Conservation (phyloP, 2,797 vertebrate species). For the Myotis findleyi region DNA sequence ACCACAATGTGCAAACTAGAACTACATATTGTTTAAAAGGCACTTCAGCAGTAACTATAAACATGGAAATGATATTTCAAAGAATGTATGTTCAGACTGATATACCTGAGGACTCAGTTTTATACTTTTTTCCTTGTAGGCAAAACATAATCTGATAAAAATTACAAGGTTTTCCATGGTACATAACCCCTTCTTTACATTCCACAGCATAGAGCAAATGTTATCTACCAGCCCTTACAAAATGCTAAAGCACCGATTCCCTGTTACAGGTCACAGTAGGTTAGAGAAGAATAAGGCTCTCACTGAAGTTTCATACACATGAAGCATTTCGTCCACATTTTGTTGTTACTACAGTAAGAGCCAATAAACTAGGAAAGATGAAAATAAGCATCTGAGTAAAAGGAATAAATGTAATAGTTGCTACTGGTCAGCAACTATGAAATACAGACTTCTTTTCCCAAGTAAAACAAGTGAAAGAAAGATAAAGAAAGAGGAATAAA, state of each 20-base stretch:
- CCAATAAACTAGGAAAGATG: background rate
- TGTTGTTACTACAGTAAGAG: conserved; percentile 16
- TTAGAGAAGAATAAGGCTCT: background rate
- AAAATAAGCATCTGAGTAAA: conserved; percentile 28
- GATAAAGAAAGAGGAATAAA: background rate
- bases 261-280: background rate
- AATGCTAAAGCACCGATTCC: background rate
- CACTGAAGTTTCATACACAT: background rate
- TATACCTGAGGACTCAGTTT: background rate
- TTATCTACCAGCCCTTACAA: background rate
- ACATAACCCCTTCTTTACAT: background rate
- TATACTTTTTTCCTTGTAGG: background rate
- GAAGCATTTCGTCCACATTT: background rate
- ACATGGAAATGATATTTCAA: conserved; percentile 6
- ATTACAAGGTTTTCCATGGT: background rate
- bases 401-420: background rate
- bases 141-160: background rate
- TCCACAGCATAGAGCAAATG: background rate
- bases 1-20: background rate
- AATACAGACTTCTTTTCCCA: background rate
- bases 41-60: background rate
- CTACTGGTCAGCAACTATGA: background rate
- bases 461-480: background rate
- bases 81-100: background rate
- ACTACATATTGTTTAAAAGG: background rate